Evolutionary conservation across 1,140 invertebrate genomes (phyloP), one percentile per base, ranked within the genome.

Genomic region (Caenorhabditis tropicalis): DNA sequence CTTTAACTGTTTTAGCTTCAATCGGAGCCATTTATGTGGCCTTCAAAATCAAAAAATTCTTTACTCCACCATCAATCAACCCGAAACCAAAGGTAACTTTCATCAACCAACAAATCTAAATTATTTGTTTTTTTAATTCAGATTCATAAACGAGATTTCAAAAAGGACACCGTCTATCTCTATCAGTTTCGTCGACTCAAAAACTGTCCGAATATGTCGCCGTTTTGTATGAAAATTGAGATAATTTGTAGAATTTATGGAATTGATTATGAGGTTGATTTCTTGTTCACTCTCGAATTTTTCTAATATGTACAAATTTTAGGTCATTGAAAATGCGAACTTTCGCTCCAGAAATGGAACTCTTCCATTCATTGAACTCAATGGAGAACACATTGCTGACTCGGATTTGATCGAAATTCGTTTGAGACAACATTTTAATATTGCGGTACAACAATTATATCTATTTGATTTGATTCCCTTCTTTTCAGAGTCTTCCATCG

Each of bases 361-460:
- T 19, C 58, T 60, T 2, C 58, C 58, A 60, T 60, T 60, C 29
- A 60, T 60, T 19, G 58, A 60, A 19, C 58, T 60, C 58, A 60
- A 60, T 21, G 58, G 31, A 21, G 58, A 60, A 9, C 58, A 60
- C 31, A 60, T 60, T 16, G 10, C 58, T 31, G 58, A 60, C 19
- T 60, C 58, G 15, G 31, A 33, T 33, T 19, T 60, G 58, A 60
- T 60, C 19, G 58, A 60, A 16, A 60, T 60, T 33, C 29, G 58
- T 24, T 16, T 60, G 10, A 60, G 31, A 19, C 31, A 33, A 33
- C 58, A 60, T 33, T 60, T 60, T 16, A 60, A 60, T 7, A 12
- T 60, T 33, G 29, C 29, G 31, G 29, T 33, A 21, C 7, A 2
- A 19, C 6, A 58, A 29, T 10, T 10, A 27, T 29, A 6, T 0